Percentiles rank a stretch among this genome's conserved stretches.
phyloP scores from a whole-genome alignment of 2,113 vertebrate genomes.

The Nerophis lumbriciformis region DNA sequence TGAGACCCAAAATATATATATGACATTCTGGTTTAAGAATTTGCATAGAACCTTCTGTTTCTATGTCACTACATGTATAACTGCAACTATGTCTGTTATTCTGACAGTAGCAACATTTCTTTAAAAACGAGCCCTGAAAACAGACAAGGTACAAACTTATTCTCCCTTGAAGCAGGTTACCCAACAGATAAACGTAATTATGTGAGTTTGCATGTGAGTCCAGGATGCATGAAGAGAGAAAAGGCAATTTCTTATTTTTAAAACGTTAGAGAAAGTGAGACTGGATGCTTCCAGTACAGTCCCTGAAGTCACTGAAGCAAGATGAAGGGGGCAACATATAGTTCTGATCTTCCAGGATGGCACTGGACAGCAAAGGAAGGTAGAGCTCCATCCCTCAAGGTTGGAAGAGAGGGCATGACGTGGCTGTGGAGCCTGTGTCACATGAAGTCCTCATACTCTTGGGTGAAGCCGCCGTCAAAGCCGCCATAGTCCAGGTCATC shows the following conservation, averaged over 20 bases:
- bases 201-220: constrained; percentile 22
- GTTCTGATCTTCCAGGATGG: constrained; percentile 81
- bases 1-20: constrained; percentile 59
- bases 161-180: constrained; percentile 50
- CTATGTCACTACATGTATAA: constrained; percentile 63
- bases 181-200: constrained; percentile 46
- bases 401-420: constrained; percentile 70
- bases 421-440: constrained; percentile 75
- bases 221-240: constrained; percentile 62
- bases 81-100: constrained; percentile 57
- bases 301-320: constrained; percentile 68
- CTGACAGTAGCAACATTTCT: constrained; percentile 54
- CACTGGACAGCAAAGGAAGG: constrained; percentile 89
- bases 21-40: constrained; percentile 66
- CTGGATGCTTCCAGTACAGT: constrained; percentile 65
- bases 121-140: constrained; percentile 46
- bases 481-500: constrained; percentile 89
- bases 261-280: constrained; percentile 55
- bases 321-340: constrained; percentile 76
- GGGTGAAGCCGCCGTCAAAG: constrained; percentile 86
- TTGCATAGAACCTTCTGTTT: constrained; percentile 77
- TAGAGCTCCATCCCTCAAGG: constrained; percentile 85
- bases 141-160: constrained; percentile 51
- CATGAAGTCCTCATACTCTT: constrained; percentile 98
- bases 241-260: constrained; percentile 69